phyloP scores from a whole-genome alignment of 2,888 invertebrate species.

The Epinotia demarniana region DNA sequence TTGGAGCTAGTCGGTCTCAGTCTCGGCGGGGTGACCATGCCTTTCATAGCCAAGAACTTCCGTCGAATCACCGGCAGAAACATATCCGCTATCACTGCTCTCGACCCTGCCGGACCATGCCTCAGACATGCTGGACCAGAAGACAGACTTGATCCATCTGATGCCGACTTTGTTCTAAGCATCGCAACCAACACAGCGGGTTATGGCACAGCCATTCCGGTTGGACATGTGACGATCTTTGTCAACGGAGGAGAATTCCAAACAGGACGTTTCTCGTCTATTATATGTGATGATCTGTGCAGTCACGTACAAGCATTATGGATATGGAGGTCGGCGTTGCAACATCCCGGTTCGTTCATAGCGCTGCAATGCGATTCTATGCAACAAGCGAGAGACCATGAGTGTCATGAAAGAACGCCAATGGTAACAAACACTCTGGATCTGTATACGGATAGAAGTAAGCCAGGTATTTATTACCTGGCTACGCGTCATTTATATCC shows the following conservation, averaged over 20 bases:
- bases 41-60: conserved; percentile 54
- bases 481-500: conserved; percentile 54
- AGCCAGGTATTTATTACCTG: conserved; percentile 61
- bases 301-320: conserved; percentile 60
- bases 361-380: conserved; percentile 62
- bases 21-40: conserved; percentile 51
- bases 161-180: conserved; percentile 52
- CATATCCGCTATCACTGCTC: conserved; percentile 47
- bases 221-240: conserved; percentile 55
- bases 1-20: conserved; percentile 51
- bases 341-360: conserved; percentile 59
- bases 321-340: conserved; percentile 60
- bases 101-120: conserved; percentile 55
- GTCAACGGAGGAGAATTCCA: conserved; percentile 63
- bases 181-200: conserved; percentile 51
- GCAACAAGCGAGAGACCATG: conserved; percentile 60
- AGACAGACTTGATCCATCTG: conserved; percentile 49
- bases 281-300: conserved; percentile 58
- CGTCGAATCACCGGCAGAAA: conserved; percentile 49
- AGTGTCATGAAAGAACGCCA: conserved; percentile 60
- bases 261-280: conserved; percentile 57
- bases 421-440: conserved; percentile 60
- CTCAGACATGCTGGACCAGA: conserved; percentile 49
- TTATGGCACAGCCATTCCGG: conserved; percentile 49
- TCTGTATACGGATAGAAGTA: conserved; percentile 53